These are phyloP conservation scores for Garrulus glandarius DNA, from an alignment of 2,797 vertebrate species.

Conservation along the genomic window DNA sequence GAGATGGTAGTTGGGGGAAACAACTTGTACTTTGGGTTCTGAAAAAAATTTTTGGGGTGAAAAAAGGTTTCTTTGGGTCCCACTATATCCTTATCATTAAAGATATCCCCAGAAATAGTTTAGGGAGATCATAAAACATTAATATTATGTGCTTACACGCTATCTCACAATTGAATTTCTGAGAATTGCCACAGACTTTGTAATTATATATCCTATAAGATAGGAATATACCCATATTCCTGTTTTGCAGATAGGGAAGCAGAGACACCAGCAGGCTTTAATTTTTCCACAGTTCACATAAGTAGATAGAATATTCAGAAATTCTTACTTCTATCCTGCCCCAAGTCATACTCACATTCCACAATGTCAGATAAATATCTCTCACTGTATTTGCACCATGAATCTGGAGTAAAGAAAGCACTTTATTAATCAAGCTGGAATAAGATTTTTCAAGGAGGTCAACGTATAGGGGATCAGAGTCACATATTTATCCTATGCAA, in stretches of 20 bases:
- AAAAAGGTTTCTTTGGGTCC: constrained; percentile 22
- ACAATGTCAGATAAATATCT: neutral
- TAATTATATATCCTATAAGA: neutral
- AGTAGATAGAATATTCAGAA: neutral
- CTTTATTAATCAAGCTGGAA: neutral
- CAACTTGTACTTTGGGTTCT: constrained; percentile 21
- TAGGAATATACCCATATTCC: neutral
- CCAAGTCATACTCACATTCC: neutral
- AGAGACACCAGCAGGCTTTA: neutral
- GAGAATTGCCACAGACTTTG: neutral
- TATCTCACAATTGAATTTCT: neutral
- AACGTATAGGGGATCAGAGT: neutral
- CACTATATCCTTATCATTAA: neutral
- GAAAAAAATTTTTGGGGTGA: constrained; percentile 1
- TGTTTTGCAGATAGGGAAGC: neutral
- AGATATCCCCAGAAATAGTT: neutral
- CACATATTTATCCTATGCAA: neutral
- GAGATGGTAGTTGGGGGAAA: constrained; percentile 52
- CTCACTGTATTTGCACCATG: neutral
- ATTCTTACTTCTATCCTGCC: neutral
- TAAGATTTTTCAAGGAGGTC: neutral
- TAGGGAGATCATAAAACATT: neutral
- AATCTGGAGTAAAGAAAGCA: neutral
- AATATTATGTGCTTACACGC: neutral
- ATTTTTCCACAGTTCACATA: neutral